Conservation (phyloP, 2,113 vertebrate genomes). For the Zosterops lateralis region DNA sequence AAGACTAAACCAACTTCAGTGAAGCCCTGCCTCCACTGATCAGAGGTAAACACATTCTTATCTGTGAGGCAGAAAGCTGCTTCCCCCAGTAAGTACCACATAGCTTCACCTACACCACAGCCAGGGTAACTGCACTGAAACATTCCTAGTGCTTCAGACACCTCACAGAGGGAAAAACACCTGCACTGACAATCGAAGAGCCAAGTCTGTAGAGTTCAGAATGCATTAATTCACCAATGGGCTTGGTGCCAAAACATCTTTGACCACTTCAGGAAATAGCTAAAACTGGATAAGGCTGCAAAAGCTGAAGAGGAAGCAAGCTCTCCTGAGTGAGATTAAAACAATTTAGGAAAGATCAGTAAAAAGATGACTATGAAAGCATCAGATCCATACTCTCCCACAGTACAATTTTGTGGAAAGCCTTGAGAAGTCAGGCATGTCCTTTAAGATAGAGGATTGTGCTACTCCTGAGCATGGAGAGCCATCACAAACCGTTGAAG, state of each 20-base stretch:
- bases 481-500: not conserved
- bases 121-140: not conserved
- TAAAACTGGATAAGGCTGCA: not conserved
- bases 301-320: not conserved
- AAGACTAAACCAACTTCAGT: not conserved
- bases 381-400: not conserved
- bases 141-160: not conserved
- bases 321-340: not conserved
- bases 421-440: not conserved
- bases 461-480: not conserved
- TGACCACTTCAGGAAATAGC: not conserved
- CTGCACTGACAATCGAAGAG: not conserved
- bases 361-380: not conserved
- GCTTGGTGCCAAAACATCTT: not conserved
- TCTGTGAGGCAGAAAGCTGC: not conserved
- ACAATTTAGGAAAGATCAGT: not conserved
- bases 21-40: rapidly evolving
- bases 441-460: not conserved
- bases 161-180: not conserved
- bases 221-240: not conserved
- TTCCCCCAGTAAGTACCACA: not conserved
- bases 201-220: not conserved
- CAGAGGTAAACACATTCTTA: rapidly evolving
- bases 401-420: not conserved
- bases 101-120: not conserved